Base-by-base conservation (phyloP, 2,888 invertebrate genomes). In the Tricholauxania praeusta region DNA sequence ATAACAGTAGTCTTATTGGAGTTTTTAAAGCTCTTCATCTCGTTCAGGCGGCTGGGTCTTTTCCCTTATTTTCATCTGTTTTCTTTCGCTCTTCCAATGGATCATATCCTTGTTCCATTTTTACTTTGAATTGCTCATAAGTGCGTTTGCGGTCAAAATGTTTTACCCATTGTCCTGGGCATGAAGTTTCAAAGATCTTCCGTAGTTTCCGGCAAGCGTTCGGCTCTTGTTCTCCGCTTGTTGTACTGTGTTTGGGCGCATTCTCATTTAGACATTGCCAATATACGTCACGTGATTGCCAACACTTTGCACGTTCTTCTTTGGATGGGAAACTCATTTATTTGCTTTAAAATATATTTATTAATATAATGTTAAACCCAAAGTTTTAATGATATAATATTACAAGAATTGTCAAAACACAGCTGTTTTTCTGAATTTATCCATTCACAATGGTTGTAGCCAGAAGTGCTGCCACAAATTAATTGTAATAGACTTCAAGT, bases 91-190 rank as follows among this genome's bases (percentile, higher is more conserved):
- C 81, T 10, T 80, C 78, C 7, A 93, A 88, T 60, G 96, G 95
- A 86, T 96, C 96, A 88, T 92, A 95, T 87, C 96, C 96, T 83
- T 92, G 91, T 83, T 95, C 93, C 87, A 97, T 92, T 89, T 93
- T 93, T 81, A 94, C 93, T 89, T 96, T 96, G 87, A 94, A 97
- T 83, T 94, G 91, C 82, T 96, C 90, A 87, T 95, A 97, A 80
- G 93, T 94, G 82, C 96, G 89, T 88, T 95, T 96, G 81, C 96
- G 91, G 89, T 97, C 96, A 87, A 98, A 98, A 88, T 98, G 97
- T 85, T 94, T 94, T 60, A 97, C 96, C 98, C 97, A 96, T 86
- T 94, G 94, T 2, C 90, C 86, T 2, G 95, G 94, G 84, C 96
- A 96, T 32, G 91, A 91, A 75, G 90, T 89, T 89, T 94, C 94